Evolutionary conservation across 2,888 invertebrate species (phyloP), one percentile per base, ranked within the genome.

Genomic region (Clitarchus hookeri): DNA sequence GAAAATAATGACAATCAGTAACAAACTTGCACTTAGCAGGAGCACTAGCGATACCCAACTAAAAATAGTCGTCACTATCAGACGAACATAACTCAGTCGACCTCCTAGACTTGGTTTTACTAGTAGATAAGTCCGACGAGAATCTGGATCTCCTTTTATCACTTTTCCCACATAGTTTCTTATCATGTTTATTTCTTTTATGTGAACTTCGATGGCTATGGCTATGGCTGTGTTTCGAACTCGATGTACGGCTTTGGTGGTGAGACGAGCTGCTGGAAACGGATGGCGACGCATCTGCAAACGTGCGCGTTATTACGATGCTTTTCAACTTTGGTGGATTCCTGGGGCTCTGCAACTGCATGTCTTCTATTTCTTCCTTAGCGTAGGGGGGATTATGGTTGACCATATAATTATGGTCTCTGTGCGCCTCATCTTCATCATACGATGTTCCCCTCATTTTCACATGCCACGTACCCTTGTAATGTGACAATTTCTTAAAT

Each of bases 261-360:
- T 65, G n/a, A 65, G 65, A 65, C 8, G 65, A 65, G 65, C 65
- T 23, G 23, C 65, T 23, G 16, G 65, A 65, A 11, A 65, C 65
- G 16, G 65, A 65, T 65, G 65, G 65, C 16, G 65, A 65, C 8
- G 65, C 16, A 65, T 82, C 36, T 36, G 44, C 13, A 36, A 82
- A 26, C 2, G 82, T 36, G 82, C 82, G 82, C 12, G 82, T 44
- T 27, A 82, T 82, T 44, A 82, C 82, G 27, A 82, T 82, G 44
- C 82, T 82, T 13, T 44, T 27, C 82, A 82, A 36, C 36, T 82
- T 82, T 36, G 82, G 82, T 19, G 16, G 82, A 27, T 0, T 82
- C 44, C 27, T 82, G 27, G n/a, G 23, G 16, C 0, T 65, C n/a
- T 82, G 27, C 44, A 23, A 16, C 44, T 82, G 82, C 44, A 44